Percentiles rank a stretch among this genome's conserved stretches.
Evolutionary conservation across 1,140 invertebrate genomes (phyloP).

Genomic region (Brachionus plicatilis): DNA sequence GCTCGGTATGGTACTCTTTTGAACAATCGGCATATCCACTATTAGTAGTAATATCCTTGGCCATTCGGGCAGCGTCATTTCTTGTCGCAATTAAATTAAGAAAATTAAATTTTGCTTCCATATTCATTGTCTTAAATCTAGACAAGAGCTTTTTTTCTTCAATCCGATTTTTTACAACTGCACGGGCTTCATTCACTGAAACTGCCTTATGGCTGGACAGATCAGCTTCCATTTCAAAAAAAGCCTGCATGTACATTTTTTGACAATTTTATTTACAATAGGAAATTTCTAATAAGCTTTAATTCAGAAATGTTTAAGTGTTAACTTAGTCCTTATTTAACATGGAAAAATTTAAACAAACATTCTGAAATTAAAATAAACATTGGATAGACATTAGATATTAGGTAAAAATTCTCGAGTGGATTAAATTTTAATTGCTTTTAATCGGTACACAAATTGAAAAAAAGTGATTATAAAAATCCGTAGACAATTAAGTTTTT

Average conservation of each 20-base stretch:
- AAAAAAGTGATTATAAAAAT: not conserved
- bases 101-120: not conserved
- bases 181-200: slow-evolving; percentile 1
- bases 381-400: not conserved
- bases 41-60: not conserved
- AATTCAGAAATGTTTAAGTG: not conserved
- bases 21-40: not conserved
- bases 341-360: not conserved
- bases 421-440: not conserved
- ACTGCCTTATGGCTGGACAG: not conserved
- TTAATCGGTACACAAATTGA: not conserved
- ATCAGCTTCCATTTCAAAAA: not conserved
- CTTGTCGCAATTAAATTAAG: not conserved
- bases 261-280: not conserved
- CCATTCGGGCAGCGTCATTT: not conserved
- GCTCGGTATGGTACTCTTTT: not conserved
- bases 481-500: not conserved
- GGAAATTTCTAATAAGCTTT: not conserved
- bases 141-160: slow-evolving; percentile 3
- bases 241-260: not conserved
- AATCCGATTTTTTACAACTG: not conserved
- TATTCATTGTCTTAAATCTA: not conserved
- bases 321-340: not conserved
- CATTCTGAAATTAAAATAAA: not conserved
- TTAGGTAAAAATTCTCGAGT: not conserved